Evolutionary conservation across 2,113 vertebrate species (phyloP), one percentile per base, ranked within the genome.

Genomic region (Empidonax alnorum): DNA sequence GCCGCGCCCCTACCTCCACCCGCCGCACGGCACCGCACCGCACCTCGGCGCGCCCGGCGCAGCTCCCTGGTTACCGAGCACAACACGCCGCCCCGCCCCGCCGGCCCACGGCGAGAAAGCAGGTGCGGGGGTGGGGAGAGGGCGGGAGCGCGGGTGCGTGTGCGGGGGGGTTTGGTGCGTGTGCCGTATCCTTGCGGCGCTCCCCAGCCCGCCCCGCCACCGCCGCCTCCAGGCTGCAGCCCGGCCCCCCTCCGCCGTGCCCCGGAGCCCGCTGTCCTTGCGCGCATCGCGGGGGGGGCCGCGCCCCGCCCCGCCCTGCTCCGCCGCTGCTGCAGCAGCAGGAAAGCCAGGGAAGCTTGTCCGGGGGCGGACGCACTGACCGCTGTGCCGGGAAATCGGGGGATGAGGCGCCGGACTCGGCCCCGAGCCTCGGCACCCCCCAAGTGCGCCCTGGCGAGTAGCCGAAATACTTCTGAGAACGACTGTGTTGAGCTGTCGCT

Each of bases 11-110:
- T 84, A 90, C 94, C 94, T 90, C 73, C 19, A 12, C 50, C 55
- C 62, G 15, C 72, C 52, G 55, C 31, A 4, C 42, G 73, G 41
- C 41, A 41, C 41, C 28, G 28, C 87, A 25, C 78, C 17, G 59
- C 76, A 35, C 41, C 74, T 58, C 77, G 10, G 44, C 4, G 56
- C 28, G 71, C 63, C 58, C 71, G 35, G 87, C 69, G 61, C 56
- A 87, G 95, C 90, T 95, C 93, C 97, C 85, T 82, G 94, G 98
- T 88, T 90, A 96, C 97, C 28, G 77, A 89, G 81, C 55, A 63
- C 81, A 58, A 39, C 46, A 12, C 63, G 3, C 33, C 22, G 39
- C 67, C 27, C 35, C 75, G 84, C 65, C 73, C 74, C 24, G 52
- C 79, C 35, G 73, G 47, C 71, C 89, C 44, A 56, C 71, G 33